Evolutionary conservation across 1,140 invertebrate species (phyloP), one percentile per base, ranked within the genome.

Genomic region (Drosophila gunungcola): DNA sequence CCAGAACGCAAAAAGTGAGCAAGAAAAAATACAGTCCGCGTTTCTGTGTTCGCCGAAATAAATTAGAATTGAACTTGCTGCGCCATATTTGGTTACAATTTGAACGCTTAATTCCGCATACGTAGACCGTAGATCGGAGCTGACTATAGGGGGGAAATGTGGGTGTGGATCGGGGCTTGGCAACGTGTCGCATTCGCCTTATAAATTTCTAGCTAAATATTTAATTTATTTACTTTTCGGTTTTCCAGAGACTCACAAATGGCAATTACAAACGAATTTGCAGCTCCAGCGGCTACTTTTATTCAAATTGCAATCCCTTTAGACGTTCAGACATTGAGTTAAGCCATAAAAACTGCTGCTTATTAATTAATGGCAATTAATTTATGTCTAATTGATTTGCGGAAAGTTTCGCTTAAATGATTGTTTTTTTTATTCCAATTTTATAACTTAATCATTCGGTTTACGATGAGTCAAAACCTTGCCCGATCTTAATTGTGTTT

Each of bases 31-130:
- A 55, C 13, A 76, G 64, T 63, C 36, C 60, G 29, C 25, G 32
- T 29, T 52, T 52, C n/a, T 62, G 51, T 75, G 60, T 76, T 62
- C 65, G 64, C 73, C 73, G 76, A 89, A 89, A 84, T 77, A 89
- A 88, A 88, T 82, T 88, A 80, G 84, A 89, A 89, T 89, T 89
- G 84, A 89, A 89, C 84, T 89, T 89, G 84, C 86, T 89, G 80
- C 86, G 84, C 84, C 84, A 89, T 89, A 89, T 89, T 89, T 74
- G 84, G 84, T 89, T 89, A 89, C 84, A 80, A 89, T 84, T 89
- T 80, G 75, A 86, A 77, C 58, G 84, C 73, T 89, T 89, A 89
- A 89, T 89, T 89, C 84, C 84, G 84, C 84, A 89, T 89, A 75
- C 69, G 80, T 89, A 58, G 65, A 57, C 49, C 43, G 45, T 27